A percentile compares a stretch with the other conserved stretches of the same genome.
Conservation (phyloP, 2,797 vertebrate genomes). For the Paguma larvata region DNA sequence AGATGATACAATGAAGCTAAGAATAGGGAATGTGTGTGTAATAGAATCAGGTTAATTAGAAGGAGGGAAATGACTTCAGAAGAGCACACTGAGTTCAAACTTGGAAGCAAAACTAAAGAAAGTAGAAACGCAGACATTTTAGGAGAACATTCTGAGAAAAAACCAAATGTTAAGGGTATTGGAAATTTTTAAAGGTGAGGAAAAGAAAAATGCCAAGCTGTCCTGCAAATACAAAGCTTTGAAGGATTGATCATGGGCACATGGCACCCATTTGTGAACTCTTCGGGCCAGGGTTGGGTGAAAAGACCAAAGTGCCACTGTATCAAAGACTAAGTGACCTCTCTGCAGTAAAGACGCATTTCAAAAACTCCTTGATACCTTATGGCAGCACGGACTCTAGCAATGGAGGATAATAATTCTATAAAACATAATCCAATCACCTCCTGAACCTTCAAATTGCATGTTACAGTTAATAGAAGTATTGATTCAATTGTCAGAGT, state of each 20-base stretch:
- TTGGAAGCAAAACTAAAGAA: constrained; percentile 46
- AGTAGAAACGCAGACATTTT: constrained; percentile 62
- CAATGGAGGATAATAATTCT: constrained; percentile 21
- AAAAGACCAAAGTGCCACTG: background rate
- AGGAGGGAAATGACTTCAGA: constrained; percentile 74
- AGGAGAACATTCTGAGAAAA: constrained; percentile 34
- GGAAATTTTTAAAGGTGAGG: constrained; percentile 53
- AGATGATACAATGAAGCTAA: constrained; percentile 67
- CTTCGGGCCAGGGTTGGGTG: background rate
- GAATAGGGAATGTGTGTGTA: constrained; percentile 44
- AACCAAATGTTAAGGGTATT: constrained; percentile 62
- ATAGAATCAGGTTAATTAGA: constrained; percentile 80
- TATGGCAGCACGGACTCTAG: background rate
- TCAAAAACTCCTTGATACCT: background rate
- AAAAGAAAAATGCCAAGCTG: constrained; percentile 66
- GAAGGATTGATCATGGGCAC: constrained; percentile 36
- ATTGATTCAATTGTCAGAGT: constrained; percentile 63
- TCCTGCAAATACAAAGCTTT: constrained; percentile 47
- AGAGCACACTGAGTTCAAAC: constrained; percentile 71
- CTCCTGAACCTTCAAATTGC: constrained; percentile 64
- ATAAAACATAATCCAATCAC: constrained; percentile 54
- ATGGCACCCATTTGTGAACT: background rate
- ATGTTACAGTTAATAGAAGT: constrained; percentile 73
- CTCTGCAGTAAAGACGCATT: constrained; percentile 19
- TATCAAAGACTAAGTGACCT: constrained; percentile 31